Percentiles rank a stretch among this genome's conserved stretches.
These are phyloP conservation scores for Dendrolimus punctatus DNA, from an alignment of 1,140 invertebrate genomes.

Conservation along the genomic window DNA sequence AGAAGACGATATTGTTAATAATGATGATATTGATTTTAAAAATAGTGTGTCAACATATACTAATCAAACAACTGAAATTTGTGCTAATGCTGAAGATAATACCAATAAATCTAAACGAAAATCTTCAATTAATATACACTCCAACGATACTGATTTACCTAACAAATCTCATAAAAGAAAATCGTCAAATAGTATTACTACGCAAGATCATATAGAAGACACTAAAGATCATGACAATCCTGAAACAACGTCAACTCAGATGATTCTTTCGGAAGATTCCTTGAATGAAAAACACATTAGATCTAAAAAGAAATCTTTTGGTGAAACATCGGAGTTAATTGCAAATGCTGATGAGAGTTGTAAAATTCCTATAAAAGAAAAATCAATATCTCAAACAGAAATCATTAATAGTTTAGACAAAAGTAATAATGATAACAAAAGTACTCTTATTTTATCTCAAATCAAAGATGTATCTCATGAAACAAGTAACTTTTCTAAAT, in stretches of 20 bases:
- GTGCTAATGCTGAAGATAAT: too few relatives aligned
- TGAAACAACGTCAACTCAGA: too few relatives aligned
- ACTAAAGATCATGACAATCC: too few relatives aligned
- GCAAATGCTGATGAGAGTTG: neutral
- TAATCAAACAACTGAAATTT: too few relatives aligned
- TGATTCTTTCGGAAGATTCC: too few relatives aligned
- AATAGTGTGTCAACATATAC: neutral
- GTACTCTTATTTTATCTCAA: slow-evolving; percentile 47
- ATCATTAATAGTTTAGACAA: slow-evolving; percentile 24
- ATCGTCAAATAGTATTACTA: too few relatives aligned
- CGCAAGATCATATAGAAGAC: too few relatives aligned
- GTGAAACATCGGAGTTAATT: neutral
- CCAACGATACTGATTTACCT: too few relatives aligned
- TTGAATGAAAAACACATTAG: neutral
- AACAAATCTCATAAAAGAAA: too few relatives aligned
- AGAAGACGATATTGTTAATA: neutral
- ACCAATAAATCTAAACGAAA: slow-evolving; percentile 12
- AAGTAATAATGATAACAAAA: slow-evolving; percentile 44
- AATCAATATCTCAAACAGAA: slow-evolving; percentile 10
- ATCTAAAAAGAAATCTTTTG: neutral
- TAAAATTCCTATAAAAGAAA: slow-evolving; percentile 8
- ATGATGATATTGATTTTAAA: neutral
- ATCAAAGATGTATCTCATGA: slow-evolving; percentile 39
- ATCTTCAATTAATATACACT: slow-evolving; percentile 4
- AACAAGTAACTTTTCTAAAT: slow-evolving; percentile 26